These are phyloP conservation scores for Paracanthobrama guichenoti DNA, from an alignment of 2,113 vertebrate genomes.

Conservation along the genomic window DNA sequence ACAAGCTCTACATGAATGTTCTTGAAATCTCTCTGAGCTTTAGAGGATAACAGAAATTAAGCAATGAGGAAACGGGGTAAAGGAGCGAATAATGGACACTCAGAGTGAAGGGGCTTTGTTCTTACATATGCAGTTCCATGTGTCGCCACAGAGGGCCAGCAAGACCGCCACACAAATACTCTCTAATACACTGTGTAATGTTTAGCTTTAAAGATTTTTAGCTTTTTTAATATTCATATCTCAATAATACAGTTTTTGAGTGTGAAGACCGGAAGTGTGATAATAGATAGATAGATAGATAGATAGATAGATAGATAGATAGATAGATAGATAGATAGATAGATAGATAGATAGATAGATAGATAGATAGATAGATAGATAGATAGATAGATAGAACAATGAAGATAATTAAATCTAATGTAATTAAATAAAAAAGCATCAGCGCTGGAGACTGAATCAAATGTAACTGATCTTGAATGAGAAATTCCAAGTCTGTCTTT, in stretches of 20 bases:
- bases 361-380: neutral
- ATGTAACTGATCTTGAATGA: neutral
- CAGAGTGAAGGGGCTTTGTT: slow-evolving; percentile 41
- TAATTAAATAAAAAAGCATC: slow-evolving; percentile 14
- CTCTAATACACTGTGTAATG: neutral
- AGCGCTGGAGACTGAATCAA: neutral
- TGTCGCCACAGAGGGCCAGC: slow-evolving; percentile 44
- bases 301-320: no score
- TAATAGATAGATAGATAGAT: no score
- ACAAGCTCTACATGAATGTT: neutral
- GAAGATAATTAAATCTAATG: neutral
- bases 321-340: no score
- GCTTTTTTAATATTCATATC: neutral
- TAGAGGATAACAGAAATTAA: neutral
- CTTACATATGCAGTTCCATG: slow-evolving; percentile 1
- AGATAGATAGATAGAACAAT: neutral
- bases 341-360: no score
- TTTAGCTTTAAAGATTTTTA: neutral
- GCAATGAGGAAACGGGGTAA: neutral
- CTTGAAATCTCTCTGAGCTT: neutral
- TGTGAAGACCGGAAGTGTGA: neutral
- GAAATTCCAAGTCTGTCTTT: neutral
- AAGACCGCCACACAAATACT: neutral
- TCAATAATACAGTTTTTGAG: neutral
- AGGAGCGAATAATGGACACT: neutral